Base-by-base conservation (phyloP, 1,140 invertebrate genomes). In the Brachionus asplanchnoidis region DNA sequence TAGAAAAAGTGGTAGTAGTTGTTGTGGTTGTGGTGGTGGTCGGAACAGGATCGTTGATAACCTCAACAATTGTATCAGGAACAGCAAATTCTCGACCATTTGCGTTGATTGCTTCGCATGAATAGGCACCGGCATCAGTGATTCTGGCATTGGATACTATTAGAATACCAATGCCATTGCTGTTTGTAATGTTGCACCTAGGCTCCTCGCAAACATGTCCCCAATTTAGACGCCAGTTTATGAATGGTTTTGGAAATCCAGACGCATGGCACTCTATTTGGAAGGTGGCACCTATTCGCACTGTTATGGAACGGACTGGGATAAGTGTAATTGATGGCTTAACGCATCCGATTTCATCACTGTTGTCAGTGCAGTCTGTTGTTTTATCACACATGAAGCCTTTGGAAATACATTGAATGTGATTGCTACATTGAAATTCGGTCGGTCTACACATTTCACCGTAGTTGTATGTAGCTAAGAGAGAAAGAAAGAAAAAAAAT, bases 181-280 rank as follows among this genome's bases (percentile, higher is more conserved):
- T 46, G n/a, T 78, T 79, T 73, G 77, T 85, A n/a, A 85, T 68
- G 17, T 82, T 79, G 50, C 73, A 46, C 87, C 97, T 95, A 2
- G 92, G 89, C 0, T 96, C 95, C n/a, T 88, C 86, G 32, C 91
- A 91, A 26, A 99, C 93, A 87, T 98, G 95, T 3, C 96, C 95
- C 97, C 97, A 99, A 90, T 99, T 99, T 1, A 96, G 91, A 78
- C 97, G 92, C 97, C 97, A 99, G 23, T 94, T 93, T 84, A 99
- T 95, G 68, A 95, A 92, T 0, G 97, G 97, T 0, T 92, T 93
- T 0, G 97, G 97, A 0, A 95, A 92, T 66, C 96, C 97, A 2
- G 94, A 92, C 0, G 95, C 96, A 28, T 92, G 92, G 87, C 97
- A 99, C 5, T 92, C 92, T 23, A 99, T 91, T 2, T 92, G 92